Percentiles rank a stretch among this genome's conserved stretches.
phyloP scores from a whole-genome alignment of 2,113 vertebrate genomes.

The Vulpes ferrilata region DNA sequence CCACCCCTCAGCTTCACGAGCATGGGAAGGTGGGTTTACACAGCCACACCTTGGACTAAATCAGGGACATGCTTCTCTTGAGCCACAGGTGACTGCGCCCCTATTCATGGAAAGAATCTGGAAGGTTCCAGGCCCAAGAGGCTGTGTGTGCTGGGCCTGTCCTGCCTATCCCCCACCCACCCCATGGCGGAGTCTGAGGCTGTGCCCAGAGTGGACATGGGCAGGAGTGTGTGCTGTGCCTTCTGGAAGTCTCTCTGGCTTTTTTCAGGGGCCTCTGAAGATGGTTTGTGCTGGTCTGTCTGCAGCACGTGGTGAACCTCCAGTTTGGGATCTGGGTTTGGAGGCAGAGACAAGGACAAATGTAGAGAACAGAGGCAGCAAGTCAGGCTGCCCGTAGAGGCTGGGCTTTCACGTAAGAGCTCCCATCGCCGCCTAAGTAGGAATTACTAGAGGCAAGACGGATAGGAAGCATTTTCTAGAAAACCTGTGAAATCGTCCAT shows the following conservation, averaged over 20 bases:
- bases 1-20: background rate
- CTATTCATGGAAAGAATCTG: background rate
- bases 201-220: background rate
- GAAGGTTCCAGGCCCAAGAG: background rate
- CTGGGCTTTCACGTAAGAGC: background rate
- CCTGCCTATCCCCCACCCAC: too few relatives aligned
- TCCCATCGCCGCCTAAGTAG: background rate
- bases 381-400: background rate
- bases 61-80: fast-evolving
- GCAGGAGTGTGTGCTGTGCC: background rate
- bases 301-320: fast-evolving
- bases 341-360: background rate
- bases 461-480: background rate
- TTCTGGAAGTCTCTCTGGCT: background rate
- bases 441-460: background rate
- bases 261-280: background rate
- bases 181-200: fast-evolving
- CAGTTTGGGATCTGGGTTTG: background rate
- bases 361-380: fast-evolving
- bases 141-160: fast-evolving
- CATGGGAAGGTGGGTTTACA: fast-evolving
- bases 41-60: too few relatives aligned
- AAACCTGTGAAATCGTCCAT: background rate
- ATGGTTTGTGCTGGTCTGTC: background rate
- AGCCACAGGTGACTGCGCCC: background rate